Percentiles rank a stretch among this genome's conserved stretches.
Evolutionary conservation across 2,113 vertebrate genomes (phyloP).

Genomic region (Cromileptes altivelis): DNA sequence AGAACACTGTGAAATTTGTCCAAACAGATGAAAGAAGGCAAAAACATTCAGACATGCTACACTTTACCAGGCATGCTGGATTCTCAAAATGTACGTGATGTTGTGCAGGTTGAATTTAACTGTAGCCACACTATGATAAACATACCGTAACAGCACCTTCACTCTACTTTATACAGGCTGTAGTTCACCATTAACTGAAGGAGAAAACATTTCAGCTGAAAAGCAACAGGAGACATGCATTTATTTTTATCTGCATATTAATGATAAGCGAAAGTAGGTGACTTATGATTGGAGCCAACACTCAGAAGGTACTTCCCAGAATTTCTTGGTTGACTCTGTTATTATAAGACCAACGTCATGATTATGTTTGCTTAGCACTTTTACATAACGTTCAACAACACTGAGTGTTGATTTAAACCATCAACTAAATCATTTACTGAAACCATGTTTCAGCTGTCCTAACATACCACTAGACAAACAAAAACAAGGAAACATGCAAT

Average conservation of each 20-base stretch:
- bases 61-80: not conserved
- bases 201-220: not conserved
- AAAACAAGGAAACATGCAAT: not conserved
- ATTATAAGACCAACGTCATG: not conserved
- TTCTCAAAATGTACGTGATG: not conserved
- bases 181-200: not conserved
- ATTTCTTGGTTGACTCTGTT: not conserved
- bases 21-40: not conserved
- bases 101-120: not conserved
- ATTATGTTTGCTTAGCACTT: not conserved
- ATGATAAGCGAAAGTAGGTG: not conserved
- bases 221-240: not conserved
- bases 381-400: not conserved
- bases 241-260: not conserved
- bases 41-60: not conserved
- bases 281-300: not conserved
- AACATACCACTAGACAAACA: not conserved
- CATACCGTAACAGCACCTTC: not conserved
- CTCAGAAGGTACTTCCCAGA: not conserved
- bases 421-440: not conserved
- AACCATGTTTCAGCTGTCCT: not conserved
- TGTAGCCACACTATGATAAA: not conserved
- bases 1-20: not conserved
- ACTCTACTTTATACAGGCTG: not conserved
- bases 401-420: not conserved